Evolutionary conservation across 2,888 invertebrate species (phyloP), one percentile per base, ranked within the genome.

Genomic region (Seira ritae): DNA sequence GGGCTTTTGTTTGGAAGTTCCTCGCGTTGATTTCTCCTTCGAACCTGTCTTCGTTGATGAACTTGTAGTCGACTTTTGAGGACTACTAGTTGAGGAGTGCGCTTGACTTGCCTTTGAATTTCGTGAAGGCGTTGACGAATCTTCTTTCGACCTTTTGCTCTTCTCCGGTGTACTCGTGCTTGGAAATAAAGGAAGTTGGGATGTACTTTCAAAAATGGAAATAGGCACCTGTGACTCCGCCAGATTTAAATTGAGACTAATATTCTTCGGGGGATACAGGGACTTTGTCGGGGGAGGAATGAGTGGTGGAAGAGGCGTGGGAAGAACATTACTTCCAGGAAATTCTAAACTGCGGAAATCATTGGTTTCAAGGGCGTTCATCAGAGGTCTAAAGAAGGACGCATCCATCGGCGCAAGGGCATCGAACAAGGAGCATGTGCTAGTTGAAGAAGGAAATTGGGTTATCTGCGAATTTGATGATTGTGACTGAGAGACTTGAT

Each of bases 341-440:
- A 75, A 80, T 12, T 80, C 80, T 17, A 80, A 12, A 50, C 60
- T 8, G n/a, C 80, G 69, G 23, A 80, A 80, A 17, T 80, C 80
- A 62, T 78, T 70, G 22, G 10, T 22, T 2, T 80, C 80, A 10
- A 80, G 20, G 1, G 75, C 80, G 17, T 80, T 80, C 4, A 80
- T 75, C 3, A 80, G 15, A 0, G 80, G 80, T 70, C 80, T 62
- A 31, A 80, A 75, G 20, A 80, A 80, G 1, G 80, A 37, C 12
- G 80, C 80, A 20, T 80, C 80, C 74, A 80, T 80, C 15, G 80
- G 42, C 24, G 72, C 75, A 0, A 80, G 37, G 1, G 80, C 37
- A 65, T 80, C 80, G 2, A 80, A 37, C 20, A 80, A 24, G 15
- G 80, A 75, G 19, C 80, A 80, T 4, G 80, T 31, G n/a, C 46